Evolutionary conservation across 2,113 vertebrate genomes (phyloP).

Genomic region (Bubo scandiacus): DNA sequence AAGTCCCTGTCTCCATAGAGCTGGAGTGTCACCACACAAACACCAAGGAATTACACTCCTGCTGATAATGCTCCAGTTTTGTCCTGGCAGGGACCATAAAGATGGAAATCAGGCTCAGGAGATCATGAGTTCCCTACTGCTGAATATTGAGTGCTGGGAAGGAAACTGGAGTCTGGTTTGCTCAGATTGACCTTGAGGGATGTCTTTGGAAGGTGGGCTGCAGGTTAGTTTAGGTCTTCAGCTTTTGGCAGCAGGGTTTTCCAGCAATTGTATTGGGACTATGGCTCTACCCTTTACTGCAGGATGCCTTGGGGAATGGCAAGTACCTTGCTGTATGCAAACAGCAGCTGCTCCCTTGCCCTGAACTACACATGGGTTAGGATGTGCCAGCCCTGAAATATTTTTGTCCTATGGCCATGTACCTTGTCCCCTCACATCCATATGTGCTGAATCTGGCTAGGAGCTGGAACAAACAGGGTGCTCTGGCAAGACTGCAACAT

Average conservation of each 20-base stretch:
- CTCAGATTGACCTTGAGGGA: background rate
- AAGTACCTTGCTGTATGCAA: background rate
- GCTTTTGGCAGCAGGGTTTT: background rate
- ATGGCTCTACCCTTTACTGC: background rate
- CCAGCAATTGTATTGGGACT: background rate
- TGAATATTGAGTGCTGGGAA: background rate
- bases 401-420: background rate
- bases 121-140: background rate
- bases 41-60: background rate
- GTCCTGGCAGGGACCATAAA: background rate
- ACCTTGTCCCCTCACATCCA: background rate
- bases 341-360: background rate
- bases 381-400: background rate
- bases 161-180: background rate
- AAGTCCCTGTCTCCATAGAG: background rate
- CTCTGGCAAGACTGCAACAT: background rate
- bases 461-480: background rate
- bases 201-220: background rate
- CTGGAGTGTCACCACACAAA: background rate
- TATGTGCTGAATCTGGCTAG: background rate
- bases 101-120: background rate
- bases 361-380: background rate
- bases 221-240: background rate
- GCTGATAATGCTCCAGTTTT: background rate
- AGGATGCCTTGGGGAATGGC: background rate